Evolutionary conservation across 2,888 invertebrate species (phyloP).

Genomic region (Ormyrus pomaceus): DNA sequence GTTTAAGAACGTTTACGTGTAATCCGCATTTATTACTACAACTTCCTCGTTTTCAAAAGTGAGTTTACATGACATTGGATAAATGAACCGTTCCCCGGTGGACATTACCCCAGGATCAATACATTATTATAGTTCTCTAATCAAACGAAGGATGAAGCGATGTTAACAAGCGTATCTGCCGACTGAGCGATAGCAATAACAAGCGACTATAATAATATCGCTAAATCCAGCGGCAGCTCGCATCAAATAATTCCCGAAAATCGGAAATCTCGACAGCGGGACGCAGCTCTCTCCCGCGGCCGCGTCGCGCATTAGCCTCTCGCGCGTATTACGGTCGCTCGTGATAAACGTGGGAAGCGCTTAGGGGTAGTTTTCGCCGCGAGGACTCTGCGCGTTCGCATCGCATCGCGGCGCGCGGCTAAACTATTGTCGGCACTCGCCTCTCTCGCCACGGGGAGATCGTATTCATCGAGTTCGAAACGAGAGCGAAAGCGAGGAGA

Average conservation of each 20-base stretch:
- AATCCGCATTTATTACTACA: no score
- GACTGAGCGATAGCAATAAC: no score
- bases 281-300: background rate
- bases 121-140: no score
- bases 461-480: constrained; percentile 16
- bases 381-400: background rate
- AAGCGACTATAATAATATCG: no score
- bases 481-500: constrained; percentile 14
- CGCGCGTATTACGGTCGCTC: background rate
- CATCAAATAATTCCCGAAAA: background rate
- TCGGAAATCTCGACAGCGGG: background rate
- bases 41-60: no score
- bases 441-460: background rate
- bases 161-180: no score
- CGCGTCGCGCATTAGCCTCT: background rate
- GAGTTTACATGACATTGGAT: no score
- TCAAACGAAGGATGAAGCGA: no score
- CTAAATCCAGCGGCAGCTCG: no score
- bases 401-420: background rate
- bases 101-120: no score
- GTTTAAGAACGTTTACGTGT: no score
- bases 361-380: constrained; percentile 20
- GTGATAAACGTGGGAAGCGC: constrained; percentile 15
- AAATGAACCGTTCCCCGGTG: no score
- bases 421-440: constrained; percentile 16